Evolutionary conservation across 2,113 vertebrate species (phyloP), one percentile per base, ranked within the genome.

Genomic region (Lagopus leucura): DNA sequence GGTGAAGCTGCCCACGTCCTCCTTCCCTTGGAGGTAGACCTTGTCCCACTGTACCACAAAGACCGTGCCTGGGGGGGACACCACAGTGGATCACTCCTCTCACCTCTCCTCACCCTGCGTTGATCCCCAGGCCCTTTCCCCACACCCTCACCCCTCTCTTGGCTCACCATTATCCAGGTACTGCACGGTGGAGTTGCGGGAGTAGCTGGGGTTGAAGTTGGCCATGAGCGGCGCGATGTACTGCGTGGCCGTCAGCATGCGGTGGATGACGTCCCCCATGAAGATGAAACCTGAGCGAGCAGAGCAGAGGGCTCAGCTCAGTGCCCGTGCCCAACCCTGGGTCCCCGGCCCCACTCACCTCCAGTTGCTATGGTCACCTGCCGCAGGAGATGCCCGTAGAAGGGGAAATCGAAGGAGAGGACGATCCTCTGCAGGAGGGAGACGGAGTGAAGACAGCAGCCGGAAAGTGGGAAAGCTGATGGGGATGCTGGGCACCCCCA

Each of bases 161-260:
- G 24, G 1, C 98, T 98, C 94, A 99, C 99, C 99, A 0, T 99
- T 99, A 97, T 99, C 99, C 38, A 98, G 97, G 94, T 99, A 99
- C 85, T 95, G 98, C 42, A 99, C 97, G 9, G 99, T 99, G 61
- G 99, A 99, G 88, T 98, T 98, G 27, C 82, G 97, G 20, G 99
- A 99, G 96, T 98, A 99, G 95, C 99, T 98, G 55, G 99, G 99
- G 97, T 99, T 99, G 96, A 99, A 99, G 98, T 99, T 99, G 91
- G 99, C 99, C 99, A 99, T 99, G 64, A 99, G 98, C 3, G 99
- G 99, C 0, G 99, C 99, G 5, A 99, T 95, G 50, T 99, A 99
- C 92, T 99, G 99, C 0, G 99, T 99, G 34, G 99, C 99, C 1
- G 99, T 99, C 54, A 99, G 98, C 99, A 99, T 99, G 32, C 98